Evolutionary conservation across 2,113 vertebrate species (phyloP), one percentile per base, ranked within the genome.

Genomic region (Calyptomena viridis): DNA sequence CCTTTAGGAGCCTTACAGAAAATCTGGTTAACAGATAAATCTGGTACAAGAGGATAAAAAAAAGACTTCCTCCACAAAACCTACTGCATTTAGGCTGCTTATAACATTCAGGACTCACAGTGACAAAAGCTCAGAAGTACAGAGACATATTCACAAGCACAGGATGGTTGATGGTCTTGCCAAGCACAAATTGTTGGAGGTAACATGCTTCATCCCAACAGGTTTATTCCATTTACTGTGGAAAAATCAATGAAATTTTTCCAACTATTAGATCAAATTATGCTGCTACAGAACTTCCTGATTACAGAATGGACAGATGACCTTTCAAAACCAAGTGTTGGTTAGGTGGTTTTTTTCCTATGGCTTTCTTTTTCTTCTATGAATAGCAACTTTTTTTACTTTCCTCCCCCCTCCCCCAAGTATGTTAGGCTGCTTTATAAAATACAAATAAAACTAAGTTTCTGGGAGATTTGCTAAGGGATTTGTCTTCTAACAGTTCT

Each of bases 361-460:
- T 4, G 4, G 12, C 9, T 60, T 5, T 53, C n/a, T 19, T 40
- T 37, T 47, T 19, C 22, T 72, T n/a, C 35, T 23, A 15, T 27
- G 5, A 68, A 71, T 8, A 84, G 56, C 21, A 75, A 56, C 7
- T 11, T 39, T 39, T n/a, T 83, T 63, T 27, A 12, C 4, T 22
- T 4, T 22, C n/a, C n/a, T n/a, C n/a, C n/a, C n/a, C n/a, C n/a
- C n/a, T 1, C 5, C 2, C 11, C 69, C 0, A 1, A 56, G 14
- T 49, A 49, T 5, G 4, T 27, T 14, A 49, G 12, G 19, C n/a
- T 11, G 19, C 20, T 62, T 69, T 31, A 52, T 87, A 74, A 40
- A 16, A 14, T 14, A 12, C 27, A 74, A 79, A 55, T 11, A 17
- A 75, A 82, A 86, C 27, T 35, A 50, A 20, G 14, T 53, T 64